Conservation (phyloP, 2,113 vertebrate genomes). For the Hippocampus abdominalis region DNA sequence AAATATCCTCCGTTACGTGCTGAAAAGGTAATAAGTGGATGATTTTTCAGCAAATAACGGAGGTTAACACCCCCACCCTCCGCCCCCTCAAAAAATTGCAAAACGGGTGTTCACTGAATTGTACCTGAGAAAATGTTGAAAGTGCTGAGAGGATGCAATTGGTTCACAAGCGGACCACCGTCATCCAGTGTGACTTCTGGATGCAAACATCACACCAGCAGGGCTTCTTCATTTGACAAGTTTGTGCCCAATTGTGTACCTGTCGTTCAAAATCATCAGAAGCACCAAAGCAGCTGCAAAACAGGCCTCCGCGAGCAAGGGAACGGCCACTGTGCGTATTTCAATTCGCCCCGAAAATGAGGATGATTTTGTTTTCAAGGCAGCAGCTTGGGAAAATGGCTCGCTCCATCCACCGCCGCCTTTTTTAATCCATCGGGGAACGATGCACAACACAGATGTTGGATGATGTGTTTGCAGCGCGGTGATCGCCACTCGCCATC, state of each 20-base stretch:
- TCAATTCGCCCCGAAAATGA: slow-evolving; percentile 26
- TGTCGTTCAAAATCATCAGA: background rate
- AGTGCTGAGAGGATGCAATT: slow-evolving; percentile 24
- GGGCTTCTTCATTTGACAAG: slow-evolving; percentile 12
- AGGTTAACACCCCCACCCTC: background rate
- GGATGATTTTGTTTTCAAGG: background rate
- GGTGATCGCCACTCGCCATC: slow-evolving; percentile 45
- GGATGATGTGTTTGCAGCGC: slow-evolving; percentile 23
- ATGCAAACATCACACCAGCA: slow-evolving; percentile 31
- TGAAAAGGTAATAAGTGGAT: background rate
- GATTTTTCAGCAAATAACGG: background rate
- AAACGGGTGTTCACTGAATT: background rate
- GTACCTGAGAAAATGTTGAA: slow-evolving; percentile 57
- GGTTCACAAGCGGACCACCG: slow-evolving; percentile 5
- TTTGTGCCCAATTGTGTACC: background rate
- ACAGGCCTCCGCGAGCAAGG: slow-evolving; percentile 41
- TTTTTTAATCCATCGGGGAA: slow-evolving; percentile 38
- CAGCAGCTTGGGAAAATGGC: background rate
- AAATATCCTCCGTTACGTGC: background rate
- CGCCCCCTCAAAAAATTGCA: no score
- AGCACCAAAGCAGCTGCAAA: background rate
- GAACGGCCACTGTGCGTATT: slow-evolving; percentile 30
- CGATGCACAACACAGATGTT: slow-evolving; percentile 55
- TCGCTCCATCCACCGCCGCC: background rate
- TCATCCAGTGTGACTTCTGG: slow-evolving; percentile 27